A percentile compares a stretch with the other conserved stretches of the same genome.
These are phyloP conservation scores for Conus ventricosus DNA, from an alignment of 1,140 invertebrate genomes.

Conservation along the genomic window DNA sequence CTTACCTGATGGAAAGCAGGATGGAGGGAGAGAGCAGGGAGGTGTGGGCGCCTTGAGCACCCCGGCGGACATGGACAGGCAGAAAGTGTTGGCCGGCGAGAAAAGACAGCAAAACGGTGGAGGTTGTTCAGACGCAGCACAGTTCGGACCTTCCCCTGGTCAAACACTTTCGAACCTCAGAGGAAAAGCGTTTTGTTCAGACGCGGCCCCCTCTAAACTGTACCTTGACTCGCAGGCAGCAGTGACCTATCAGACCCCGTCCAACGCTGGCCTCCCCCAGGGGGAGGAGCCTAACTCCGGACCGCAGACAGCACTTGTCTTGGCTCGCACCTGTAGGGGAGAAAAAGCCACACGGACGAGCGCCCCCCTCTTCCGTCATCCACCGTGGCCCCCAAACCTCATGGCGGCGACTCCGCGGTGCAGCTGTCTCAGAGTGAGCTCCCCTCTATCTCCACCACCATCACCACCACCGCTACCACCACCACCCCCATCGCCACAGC, in stretches of 20 bases:
- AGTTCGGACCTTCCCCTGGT: neutral
- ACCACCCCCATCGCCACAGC: neutral
- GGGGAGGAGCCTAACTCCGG: neutral
- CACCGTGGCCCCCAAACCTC: slow-evolving; percentile 26
- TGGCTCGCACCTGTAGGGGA: neutral
- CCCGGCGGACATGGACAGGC: neutral
- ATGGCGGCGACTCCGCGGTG: neutral
- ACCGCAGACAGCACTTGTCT: neutral
- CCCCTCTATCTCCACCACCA: neutral
- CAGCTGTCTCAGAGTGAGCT: neutral
- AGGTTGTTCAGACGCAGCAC: neutral
- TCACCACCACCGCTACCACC: neutral
- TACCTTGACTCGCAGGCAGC: neutral
- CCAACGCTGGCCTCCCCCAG: neutral
- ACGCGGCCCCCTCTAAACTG: neutral
- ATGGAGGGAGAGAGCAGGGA: too few species aligned
- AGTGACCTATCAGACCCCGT: neutral
- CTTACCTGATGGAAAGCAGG: too few species aligned
- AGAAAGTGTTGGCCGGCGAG: neutral
- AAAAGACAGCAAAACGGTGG: neutral
- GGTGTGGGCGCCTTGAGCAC: too few species aligned
- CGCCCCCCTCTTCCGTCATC: slow-evolving; percentile 21
- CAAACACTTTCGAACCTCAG: neutral
- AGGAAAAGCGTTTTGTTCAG: neutral
- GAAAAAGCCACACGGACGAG: neutral